Percentiles rank a stretch among this genome's conserved stretches.
Conservation (phyloP, 2,797 vertebrate species). For the Acanthiza pusilla region DNA sequence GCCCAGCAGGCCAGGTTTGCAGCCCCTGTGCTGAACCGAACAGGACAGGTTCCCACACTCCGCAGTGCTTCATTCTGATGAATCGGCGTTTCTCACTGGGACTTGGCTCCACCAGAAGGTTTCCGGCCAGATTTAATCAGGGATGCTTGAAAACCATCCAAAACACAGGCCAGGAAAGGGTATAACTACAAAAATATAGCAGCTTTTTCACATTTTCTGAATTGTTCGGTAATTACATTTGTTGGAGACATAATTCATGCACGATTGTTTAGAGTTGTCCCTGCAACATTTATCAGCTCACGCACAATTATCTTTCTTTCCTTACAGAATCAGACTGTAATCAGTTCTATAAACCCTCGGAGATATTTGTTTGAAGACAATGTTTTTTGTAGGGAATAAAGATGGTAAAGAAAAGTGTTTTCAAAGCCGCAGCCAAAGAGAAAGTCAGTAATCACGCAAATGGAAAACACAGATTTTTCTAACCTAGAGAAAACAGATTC, state of each 20-base stretch:
- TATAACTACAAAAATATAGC: conserved; percentile 16
- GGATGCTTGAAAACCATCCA: conserved; percentile 45
- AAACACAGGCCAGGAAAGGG: conserved; percentile 35
- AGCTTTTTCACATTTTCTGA: conserved; percentile 51
- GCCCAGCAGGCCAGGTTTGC: not conserved
- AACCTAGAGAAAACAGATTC: not conserved
- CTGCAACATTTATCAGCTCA: conserved; percentile 28
- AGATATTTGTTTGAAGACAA: conserved; percentile 51
- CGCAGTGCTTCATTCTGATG: not conserved
- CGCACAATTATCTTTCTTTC: not conserved
- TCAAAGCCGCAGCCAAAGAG: not conserved
- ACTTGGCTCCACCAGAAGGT: not conserved
- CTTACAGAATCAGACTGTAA: conserved; percentile 13
- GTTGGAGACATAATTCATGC: conserved; percentile 52
- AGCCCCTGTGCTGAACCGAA: not conserved
- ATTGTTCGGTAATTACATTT: conserved; percentile 53
- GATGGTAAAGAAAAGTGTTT: conserved; percentile 20
- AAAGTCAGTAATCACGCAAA: conserved; percentile 23
- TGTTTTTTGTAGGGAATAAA: conserved; percentile 4
- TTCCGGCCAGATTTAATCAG: conserved; percentile 45
- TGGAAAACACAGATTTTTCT: conserved; percentile 4
- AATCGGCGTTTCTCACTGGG: not conserved
- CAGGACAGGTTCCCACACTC: not conserved
- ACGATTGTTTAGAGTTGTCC: conserved; percentile 47
- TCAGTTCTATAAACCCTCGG: conserved; percentile 17